phyloP scores from a whole-genome alignment of 2,888 invertebrate genomes.

The Ditylenchus weischeri region DNA sequence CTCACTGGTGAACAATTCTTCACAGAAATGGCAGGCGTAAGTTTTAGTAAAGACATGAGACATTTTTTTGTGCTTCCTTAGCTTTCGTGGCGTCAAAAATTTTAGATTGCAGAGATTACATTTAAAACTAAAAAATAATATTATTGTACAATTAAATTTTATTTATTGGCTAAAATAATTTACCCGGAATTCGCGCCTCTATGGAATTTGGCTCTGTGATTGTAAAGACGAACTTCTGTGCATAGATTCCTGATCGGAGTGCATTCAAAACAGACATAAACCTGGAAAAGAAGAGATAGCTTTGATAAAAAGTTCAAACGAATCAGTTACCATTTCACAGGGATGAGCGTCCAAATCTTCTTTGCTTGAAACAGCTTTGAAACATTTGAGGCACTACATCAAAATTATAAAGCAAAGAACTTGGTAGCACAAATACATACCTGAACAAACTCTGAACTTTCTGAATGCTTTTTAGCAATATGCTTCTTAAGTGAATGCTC shows the following conservation, averaged over 20 bases:
- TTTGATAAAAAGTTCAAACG: constrained; percentile 32
- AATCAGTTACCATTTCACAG: constrained; percentile 50
- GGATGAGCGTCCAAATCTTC: constrained; percentile 46
- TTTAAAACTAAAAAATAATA: constrained; percentile 36
- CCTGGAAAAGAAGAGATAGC: constrained; percentile 32
- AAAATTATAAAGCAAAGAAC: no score
- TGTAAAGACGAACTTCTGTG: constrained; percentile 39
- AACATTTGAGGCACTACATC: constrained; percentile 51
- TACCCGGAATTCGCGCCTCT: constrained; percentile 47
- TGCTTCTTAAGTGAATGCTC: constrained; percentile 57
- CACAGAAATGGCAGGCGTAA: constrained; percentile 58
- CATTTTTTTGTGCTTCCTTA: constrained; percentile 59
- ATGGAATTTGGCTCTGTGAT: constrained; percentile 44
- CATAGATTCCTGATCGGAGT: constrained; percentile 56
- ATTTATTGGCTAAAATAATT: no score
- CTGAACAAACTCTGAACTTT: constrained; percentile 53
- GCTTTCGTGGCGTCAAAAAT: constrained; percentile 58
- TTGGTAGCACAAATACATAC: no score
- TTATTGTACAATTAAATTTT: no score
- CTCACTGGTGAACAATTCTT: constrained; percentile 57
- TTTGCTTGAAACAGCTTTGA: constrained; percentile 44
- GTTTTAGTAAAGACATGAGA: constrained; percentile 57
- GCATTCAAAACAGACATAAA: constrained; percentile 57
- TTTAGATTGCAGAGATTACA: constrained; percentile 57
- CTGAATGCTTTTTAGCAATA: constrained; percentile 56